Base-by-base conservation (phyloP, 2,888 invertebrate genomes). In the Gandaritis pyraliata region DNA sequence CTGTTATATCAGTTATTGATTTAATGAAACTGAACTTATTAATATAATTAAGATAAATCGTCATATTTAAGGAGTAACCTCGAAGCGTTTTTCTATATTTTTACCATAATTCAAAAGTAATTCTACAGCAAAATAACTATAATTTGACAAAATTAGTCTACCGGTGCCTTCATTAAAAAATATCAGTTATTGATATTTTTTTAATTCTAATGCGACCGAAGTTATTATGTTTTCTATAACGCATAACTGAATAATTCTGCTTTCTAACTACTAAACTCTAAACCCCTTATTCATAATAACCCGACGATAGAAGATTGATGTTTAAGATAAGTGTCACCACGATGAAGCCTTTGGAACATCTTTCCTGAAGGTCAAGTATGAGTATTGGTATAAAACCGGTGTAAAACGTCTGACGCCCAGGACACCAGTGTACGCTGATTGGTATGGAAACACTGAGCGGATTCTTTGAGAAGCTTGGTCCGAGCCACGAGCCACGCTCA, bases 241-340 rank as follows among this genome's bases (percentile, higher is more conserved):
- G 43, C 43, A 16, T 16, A 13, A 16, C 43, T 43, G 11, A 43
- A 43, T 43, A 16, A 16, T 43, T 43, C 43, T 43, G 43, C 43
- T 16, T 38, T 16, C 11, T 16, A 43, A 43, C 16, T 16, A 16
- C 16, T 11, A 43, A 43, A 8, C 23, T 43, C 16, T 43, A 43
- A 43, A 16, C 43, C 43, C 43, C 16, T 4, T 43, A 16, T 11
- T 43, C 43, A 43, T 16, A 16, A 43, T 11, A 2, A 33, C 33
- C 10, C 41, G 41, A 15, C 7, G 15, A 41, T 3, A 4, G 7
- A 15, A 7, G 23, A 6, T 23, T 23, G 1, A 23, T 23, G 3
- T 23, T 23, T 23, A 23, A 3, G 23, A 23, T 23, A 5, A 23
- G 23, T 23, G 23, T 1, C 3, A 23, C 1, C 23, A 23, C 23